phyloP scores from a whole-genome alignment of 2,113 vertebrate species.

The Daubentonia madagascariensis region DNA sequence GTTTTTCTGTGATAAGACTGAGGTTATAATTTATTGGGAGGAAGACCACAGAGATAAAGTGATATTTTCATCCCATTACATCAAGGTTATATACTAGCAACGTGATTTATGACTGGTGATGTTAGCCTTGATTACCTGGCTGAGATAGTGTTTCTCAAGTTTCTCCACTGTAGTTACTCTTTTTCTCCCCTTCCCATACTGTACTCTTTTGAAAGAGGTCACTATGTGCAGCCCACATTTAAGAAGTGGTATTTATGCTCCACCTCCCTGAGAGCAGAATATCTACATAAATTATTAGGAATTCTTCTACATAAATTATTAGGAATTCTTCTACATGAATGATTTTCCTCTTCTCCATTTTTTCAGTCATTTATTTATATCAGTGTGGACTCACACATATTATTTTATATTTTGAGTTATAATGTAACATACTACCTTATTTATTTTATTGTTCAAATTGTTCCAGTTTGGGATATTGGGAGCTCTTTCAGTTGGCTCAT shows the following conservation, averaged over 20 bases:
- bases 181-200: background rate
- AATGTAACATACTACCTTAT: background rate
- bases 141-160: background rate
- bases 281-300: background rate
- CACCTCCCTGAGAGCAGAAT: background rate
- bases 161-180: background rate
- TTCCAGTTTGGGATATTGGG: background rate
- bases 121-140: background rate
- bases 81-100: background rate
- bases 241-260: background rate
- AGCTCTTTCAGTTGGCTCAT: background rate
- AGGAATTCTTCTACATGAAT: background rate
- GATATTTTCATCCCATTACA: background rate
- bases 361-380: background rate
- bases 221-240: background rate
- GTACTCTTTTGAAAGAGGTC: background rate
- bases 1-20: background rate
- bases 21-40: background rate
- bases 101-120: background rate
- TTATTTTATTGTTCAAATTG: background rate
- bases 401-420: background rate
- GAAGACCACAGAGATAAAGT: background rate
- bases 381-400: background rate
- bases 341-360: background rate
- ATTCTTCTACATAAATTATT: background rate